Conservation (phyloP, 2,797 vertebrate species). For the Phataginus tricuspis region DNA sequence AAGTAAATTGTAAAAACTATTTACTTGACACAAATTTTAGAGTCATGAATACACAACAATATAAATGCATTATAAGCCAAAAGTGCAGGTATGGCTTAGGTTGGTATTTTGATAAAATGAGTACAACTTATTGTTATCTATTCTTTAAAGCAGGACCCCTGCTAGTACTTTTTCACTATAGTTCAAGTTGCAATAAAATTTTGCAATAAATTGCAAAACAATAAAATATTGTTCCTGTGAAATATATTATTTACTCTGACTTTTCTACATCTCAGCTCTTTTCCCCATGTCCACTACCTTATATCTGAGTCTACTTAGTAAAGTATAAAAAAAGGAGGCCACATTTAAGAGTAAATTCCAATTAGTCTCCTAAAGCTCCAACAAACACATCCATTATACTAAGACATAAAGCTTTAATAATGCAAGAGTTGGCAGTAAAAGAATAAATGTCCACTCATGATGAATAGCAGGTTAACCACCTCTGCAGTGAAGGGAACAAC, state of each 20-base stretch:
- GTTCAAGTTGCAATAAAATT: not conserved
- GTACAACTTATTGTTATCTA: slow-evolving; percentile 57
- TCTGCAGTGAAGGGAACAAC: not conserved
- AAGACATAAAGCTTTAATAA: slow-evolving; percentile 29
- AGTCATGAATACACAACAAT: slow-evolving; percentile 21
- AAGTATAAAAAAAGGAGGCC: not conserved
- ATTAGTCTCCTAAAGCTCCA: slow-evolving; percentile 20
- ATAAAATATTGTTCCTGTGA: not conserved
- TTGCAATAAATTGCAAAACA: slow-evolving; percentile 50
- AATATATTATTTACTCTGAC: not conserved
- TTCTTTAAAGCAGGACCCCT: slow-evolving; percentile 11
- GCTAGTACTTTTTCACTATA: not conserved
- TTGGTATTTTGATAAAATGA: slow-evolving; percentile 40
- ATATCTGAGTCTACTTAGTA: not conserved
- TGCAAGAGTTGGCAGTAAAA: slow-evolving; percentile 29
- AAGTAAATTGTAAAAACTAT: slow-evolving; percentile 21
- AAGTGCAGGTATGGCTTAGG: slow-evolving; percentile 49
- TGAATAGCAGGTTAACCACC: slow-evolving; percentile 12
- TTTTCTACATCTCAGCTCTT: slow-evolving; percentile 9
- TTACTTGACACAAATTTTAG: slow-evolving; percentile 57
- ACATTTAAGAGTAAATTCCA: slow-evolving; percentile 12
- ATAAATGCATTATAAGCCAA: slow-evolving; percentile 60
- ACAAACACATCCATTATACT: slow-evolving; percentile 1
- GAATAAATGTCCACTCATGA: slow-evolving; percentile 13
- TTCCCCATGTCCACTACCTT: not conserved